These are phyloP conservation scores for Pteruthius melanotis DNA, from an alignment of 2,113 vertebrate genomes.

Conservation along the genomic window DNA sequence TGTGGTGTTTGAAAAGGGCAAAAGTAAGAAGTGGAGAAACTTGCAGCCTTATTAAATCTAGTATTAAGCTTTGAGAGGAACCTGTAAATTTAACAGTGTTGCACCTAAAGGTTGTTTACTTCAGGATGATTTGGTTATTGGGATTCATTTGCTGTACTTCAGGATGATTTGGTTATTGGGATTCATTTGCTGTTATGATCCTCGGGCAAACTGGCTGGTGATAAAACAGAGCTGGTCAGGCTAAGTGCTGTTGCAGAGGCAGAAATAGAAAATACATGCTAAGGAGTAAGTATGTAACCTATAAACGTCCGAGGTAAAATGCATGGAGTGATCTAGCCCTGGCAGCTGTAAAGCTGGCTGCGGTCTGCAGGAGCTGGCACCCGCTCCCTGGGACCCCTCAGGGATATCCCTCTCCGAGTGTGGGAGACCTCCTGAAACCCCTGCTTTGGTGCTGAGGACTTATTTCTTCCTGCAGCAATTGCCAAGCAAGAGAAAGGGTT, in stretches of 20 bases:
- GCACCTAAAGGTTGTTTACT: not conserved
- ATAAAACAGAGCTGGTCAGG: not conserved
- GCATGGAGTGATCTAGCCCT: not conserved
- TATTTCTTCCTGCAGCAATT: not conserved
- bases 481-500: not conserved
- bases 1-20: not conserved
- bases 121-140: not conserved
- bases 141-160: not conserved
- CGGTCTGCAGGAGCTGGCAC: not conserved
- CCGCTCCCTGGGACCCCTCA: not conserved
- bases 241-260: not conserved
- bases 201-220: not conserved
- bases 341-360: not conserved
- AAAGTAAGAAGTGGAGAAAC: not conserved
- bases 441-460: not conserved
- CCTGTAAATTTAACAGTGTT: not conserved
- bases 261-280: not conserved
- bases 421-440: not conserved
- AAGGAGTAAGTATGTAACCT: fast-evolving
- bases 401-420: fast-evolving
- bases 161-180: not conserved
- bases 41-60: not conserved
- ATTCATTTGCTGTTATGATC: not conserved
- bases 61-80: not conserved
- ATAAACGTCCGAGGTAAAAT: not conserved